Base-by-base conservation (phyloP, 1,140 invertebrate species). In the Drosophila busckii region DNA sequence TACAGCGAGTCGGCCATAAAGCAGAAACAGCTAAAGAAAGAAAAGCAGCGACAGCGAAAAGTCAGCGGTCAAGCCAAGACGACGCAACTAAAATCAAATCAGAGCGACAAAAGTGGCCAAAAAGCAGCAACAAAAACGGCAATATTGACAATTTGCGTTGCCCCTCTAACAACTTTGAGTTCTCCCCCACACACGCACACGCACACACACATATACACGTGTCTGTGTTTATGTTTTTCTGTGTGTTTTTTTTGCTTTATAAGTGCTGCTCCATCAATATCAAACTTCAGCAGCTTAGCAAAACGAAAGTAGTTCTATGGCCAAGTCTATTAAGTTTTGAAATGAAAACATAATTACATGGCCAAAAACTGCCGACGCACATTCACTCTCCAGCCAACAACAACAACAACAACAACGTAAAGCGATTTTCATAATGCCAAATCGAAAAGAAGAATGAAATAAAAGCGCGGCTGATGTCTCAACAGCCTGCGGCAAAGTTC, bases 281-380 rank as follows among this genome's bases (percentile, higher is more conserved):
- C 64, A 68, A 80, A 80, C 62, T 50, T 46, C 13, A 29, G 44
- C 62, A 52, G 70, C 52, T 62, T 50, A 76, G 37, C 75, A 61
- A 80, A 80, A 73, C 60, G 75, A 73, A 73, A 75, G 68, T 80
- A 73, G 73, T 82, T 80, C 62, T 80, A 71, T 37, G 66, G 46
- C 23, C 23, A 28, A 23, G 62, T 42, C 54, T 58, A 82, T 69
- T 82, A 69, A 82, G 46, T 63, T 66, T 54, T 25, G 25, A 52
- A 71, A 71, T 80, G 53, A 67, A 80, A 78, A 68, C 53, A 80
- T 78, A 78, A 80, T 78, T 78, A 78, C 56, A 71, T 44, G 42
- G 56, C 53, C 55, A 32, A 44, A 34, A 55, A 10, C 28, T 16
- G 10, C 37, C 28, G 10, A 6, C 23, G 29, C 26, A 55, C 58